A percentile compares a stretch with the other conserved stretches of the same genome.
Conservation (phyloP, 2,113 vertebrate species). For the Desmodus rotundus region DNA sequence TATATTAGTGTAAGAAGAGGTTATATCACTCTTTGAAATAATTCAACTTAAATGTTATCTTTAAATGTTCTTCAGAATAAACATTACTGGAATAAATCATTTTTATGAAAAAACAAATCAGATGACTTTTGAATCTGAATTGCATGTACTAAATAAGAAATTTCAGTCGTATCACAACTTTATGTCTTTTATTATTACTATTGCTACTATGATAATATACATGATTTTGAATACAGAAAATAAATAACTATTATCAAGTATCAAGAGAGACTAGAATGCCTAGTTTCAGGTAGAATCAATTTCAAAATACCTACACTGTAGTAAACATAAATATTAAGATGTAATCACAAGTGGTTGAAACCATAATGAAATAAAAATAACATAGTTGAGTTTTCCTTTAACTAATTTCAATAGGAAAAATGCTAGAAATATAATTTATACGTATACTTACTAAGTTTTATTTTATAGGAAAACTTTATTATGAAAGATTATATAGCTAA, state of each 20-base stretch:
- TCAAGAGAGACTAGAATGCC: neutral
- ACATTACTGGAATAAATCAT: neutral
- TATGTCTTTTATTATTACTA: neutral
- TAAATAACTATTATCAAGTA: neutral
- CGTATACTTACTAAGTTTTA: neutral
- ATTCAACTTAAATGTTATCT: neutral
- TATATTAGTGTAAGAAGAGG: neutral
- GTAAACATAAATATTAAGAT: neutral
- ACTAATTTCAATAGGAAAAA: slow-evolving; percentile 10
- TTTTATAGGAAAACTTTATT: neutral
- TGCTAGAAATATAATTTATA: neutral
- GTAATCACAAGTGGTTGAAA: neutral
- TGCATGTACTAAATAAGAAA: neutral
- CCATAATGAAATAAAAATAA: neutral
- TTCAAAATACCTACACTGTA: neutral
- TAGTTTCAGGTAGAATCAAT: neutral
- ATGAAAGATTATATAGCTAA: neutral
- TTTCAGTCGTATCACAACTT: neutral
- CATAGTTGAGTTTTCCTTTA: neutral
- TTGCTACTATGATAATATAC: neutral
- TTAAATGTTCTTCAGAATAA: neutral
- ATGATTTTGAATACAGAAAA: neutral
- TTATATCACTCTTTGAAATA: neutral
- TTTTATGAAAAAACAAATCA: neutral
- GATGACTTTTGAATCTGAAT: neutral